Evolutionary conservation across 2,113 vertebrate species (phyloP).

Genomic region (Psittacula cyanocephala): DNA sequence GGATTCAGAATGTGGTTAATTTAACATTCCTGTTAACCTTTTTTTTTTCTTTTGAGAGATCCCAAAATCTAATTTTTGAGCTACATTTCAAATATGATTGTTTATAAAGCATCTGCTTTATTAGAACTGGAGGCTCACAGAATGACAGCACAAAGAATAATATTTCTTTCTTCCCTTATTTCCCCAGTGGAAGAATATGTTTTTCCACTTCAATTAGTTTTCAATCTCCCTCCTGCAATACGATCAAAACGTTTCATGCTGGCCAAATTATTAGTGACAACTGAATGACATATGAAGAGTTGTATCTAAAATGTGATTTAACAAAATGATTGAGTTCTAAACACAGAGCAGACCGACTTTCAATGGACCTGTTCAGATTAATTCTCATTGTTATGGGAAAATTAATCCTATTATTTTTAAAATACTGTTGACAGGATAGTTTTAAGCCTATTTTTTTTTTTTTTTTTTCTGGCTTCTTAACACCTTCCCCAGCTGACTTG

Average conservation of each 20-base stretch:
- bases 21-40: neutral
- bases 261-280: slow-evolving; percentile 29
- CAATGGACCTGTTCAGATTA: neutral
- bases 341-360: neutral
- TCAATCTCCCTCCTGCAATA: slow-evolving; percentile 19
- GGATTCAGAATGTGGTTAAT: neutral
- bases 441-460: neutral
- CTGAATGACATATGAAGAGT: neutral
- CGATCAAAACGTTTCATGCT: slow-evolving; percentile 13
- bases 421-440: neutral
- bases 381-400: neutral
- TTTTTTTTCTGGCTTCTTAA: neutral
- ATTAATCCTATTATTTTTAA: neutral
- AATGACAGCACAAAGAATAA: neutral
- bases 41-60: neutral
- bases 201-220: slow-evolving; percentile 52
- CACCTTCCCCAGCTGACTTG: neutral
- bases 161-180: slow-evolving; percentile 47
- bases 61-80: neutral
- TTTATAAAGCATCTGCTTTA: slow-evolving; percentile 13
- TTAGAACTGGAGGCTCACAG: neutral
- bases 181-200: slow-evolving; percentile 42
- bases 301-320: slow-evolving; percentile 23
- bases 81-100: neutral
- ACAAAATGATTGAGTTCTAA: neutral